Percentiles rank a stretch among this genome's conserved stretches.
phyloP scores from a whole-genome alignment of 2,888 invertebrate genomes.

The Cybosia mesomella region DNA sequence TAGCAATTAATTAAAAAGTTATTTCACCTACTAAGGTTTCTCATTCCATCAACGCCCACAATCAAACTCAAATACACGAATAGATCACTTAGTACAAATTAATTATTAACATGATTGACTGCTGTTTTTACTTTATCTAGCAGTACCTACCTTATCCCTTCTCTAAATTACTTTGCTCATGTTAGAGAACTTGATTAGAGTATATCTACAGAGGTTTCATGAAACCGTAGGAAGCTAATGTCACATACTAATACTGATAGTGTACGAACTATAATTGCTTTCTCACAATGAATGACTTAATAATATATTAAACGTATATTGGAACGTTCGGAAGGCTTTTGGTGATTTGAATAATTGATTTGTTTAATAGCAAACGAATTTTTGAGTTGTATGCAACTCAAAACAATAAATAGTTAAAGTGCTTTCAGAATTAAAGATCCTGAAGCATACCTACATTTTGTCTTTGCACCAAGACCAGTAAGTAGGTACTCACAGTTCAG shows the following conservation, averaged over 20 bases:
- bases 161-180: not conserved
- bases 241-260: not conserved
- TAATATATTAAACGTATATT: not conserved
- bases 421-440: too few species aligned
- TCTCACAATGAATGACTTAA: not conserved
- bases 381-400: too few species aligned
- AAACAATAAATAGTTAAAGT: too few species aligned
- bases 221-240: not conserved
- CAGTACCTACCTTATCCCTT: not conserved
- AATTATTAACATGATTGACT: not conserved
- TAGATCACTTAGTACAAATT: not conserved
- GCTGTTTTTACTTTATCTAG: not conserved
- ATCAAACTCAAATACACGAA: not conserved
- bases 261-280: not conserved
- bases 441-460: too few species aligned
- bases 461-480: too few species aligned
- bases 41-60: too few species aligned
- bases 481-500: too few species aligned
- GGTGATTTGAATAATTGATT: not conserved
- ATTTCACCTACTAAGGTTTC: too few species aligned
- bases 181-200: not conserved
- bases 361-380: too few species aligned
- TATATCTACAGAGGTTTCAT: constrained; percentile 1
- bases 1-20: too few species aligned
- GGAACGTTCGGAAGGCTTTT: not conserved